These are phyloP conservation scores for Pelvicachromis taeniatus DNA, from an alignment of 2,113 vertebrate genomes.

Conservation along the genomic window DNA sequence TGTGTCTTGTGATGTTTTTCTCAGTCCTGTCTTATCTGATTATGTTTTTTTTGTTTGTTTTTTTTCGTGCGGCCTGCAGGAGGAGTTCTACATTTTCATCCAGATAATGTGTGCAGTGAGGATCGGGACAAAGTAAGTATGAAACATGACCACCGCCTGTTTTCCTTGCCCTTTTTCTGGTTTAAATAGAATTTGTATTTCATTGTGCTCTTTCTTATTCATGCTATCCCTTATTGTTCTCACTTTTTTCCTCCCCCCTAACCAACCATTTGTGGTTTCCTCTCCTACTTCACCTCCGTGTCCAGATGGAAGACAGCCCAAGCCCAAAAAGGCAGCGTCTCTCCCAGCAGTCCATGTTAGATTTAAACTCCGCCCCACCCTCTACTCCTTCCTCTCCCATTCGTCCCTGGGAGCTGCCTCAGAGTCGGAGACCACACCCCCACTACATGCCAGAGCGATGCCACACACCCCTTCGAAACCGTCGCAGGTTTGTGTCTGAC, in stretches of 20 bases:
- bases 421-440: slow-evolving; percentile 89
- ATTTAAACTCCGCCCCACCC: slow-evolving; percentile 83
- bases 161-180: slow-evolving; percentile 4
- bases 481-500: slow-evolving; percentile 82
- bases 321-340: slow-evolving; percentile 95
- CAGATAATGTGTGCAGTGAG: slow-evolving; percentile 66
- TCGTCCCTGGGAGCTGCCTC: slow-evolving; percentile 96
- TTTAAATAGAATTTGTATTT: slow-evolving; percentile 38
- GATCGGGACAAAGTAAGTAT: slow-evolving; percentile 72
- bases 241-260: neutral
- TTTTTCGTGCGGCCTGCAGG: slow-evolving; percentile 49
- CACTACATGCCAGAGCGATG: slow-evolving; percentile 95
- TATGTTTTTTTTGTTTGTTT: neutral
- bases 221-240: neutral
- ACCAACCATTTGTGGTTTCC: neutral
- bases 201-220: neutral
- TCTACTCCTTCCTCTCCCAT: slow-evolving; percentile 93
- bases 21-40: slow-evolving; percentile 39
- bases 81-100: slow-evolving; percentile 68
- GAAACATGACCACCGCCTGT: slow-evolving; percentile 21
- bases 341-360: slow-evolving; percentile 90
- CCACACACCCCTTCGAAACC: slow-evolving; percentile 91
- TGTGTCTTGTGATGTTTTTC: slow-evolving; percentile 51
- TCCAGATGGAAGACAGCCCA: slow-evolving; percentile 92
- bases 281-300: neutral